Evolutionary conservation across 2,797 vertebrate genomes (phyloP), one percentile per base, ranked within the genome.

Genomic region (Gouania willdenowi): DNA sequence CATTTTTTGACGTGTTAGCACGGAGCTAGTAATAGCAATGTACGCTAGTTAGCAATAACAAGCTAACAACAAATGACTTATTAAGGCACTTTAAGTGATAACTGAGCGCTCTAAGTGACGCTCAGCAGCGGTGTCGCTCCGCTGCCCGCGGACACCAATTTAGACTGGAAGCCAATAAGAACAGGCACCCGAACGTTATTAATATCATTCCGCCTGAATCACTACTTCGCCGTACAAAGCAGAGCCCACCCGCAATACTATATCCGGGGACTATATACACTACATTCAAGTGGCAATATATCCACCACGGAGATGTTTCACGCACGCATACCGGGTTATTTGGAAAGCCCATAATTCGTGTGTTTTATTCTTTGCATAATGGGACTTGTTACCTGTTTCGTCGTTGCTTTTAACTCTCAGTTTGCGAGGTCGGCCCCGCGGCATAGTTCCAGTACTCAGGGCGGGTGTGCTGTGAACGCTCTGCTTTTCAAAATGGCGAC

Each of bases 341-440:
- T 71, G 59, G 70, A 78, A 53, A 81, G 76, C 62, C 25, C 52
- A 54, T 23, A 49, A 22, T 52, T 51, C 66, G 59, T 69, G 63
- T 71, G 79, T 81, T 90, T 90, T 88, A 87, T 88, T 83, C 38
- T 45, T 68, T 70, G 47, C 54, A 54, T 84, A 88, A 82, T 74
- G 61, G 63, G 57, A 83, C 82, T 84, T 88, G 76, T 92, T 88
- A 93, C 92, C 92, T 90, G 85, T 71, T 50, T 83, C 89, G 79
- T 84, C 87, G 86, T 79, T 87, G 84, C 82, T 86, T 88, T 87
- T 84, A 81, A 89, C 89, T 88, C 87, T 87, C 82, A 87, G 75
- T 90, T 94, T 93, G 78, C 92, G 92, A 88, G 92, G 94, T 78
- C 94, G 93, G 89, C 94, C 94, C 91, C 92, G 93, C 93, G 93